These are phyloP conservation scores for Atta colombica DNA, from an alignment of 1,140 invertebrate species.

Conservation along the genomic window DNA sequence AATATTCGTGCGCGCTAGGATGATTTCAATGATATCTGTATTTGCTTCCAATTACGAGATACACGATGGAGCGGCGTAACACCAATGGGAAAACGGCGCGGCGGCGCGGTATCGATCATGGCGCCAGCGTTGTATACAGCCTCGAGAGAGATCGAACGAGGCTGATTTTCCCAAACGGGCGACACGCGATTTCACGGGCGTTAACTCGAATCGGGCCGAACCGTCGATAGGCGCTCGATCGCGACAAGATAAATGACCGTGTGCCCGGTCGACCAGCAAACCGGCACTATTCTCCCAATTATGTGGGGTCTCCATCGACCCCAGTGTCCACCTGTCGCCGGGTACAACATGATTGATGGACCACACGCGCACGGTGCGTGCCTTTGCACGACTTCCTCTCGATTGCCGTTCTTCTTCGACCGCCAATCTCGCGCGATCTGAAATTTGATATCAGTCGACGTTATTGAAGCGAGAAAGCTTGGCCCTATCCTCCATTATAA, in stretches of 20 bases:
- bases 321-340: slow-evolving; percentile 81
- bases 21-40: slow-evolving; percentile 57
- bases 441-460: slow-evolving; percentile 32
- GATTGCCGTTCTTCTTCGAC: slow-evolving; percentile 37
- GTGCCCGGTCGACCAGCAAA: slow-evolving; percentile 80
- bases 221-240: slow-evolving; percentile 79
- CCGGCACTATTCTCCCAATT: slow-evolving; percentile 82
- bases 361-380: slow-evolving; percentile 74
- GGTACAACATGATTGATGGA: slow-evolving; percentile 80
- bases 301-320: slow-evolving; percentile 81
- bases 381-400: slow-evolving; percentile 51
- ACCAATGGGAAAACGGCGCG: slow-evolving; percentile 30
- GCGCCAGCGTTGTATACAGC: slow-evolving; percentile 27
- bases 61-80: slow-evolving; percentile 20
- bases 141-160: slow-evolving; percentile 61
- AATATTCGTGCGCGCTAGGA: slow-evolving; percentile 11
- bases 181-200: slow-evolving; percentile 79
- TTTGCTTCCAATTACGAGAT: slow-evolving; percentile 60
- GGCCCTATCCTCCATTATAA: not conserved
- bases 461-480: slow-evolving; percentile 19
- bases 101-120: slow-evolving; percentile 58
- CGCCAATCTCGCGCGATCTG: slow-evolving; percentile 38
- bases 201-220: slow-evolving; percentile 77
- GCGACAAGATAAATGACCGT: slow-evolving; percentile 80
- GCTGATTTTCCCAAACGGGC: slow-evolving; percentile 77